These are phyloP conservation scores for Globodera ellingtonae DNA, from an alignment of 1,140 invertebrate species.

Conservation along the genomic window DNA sequence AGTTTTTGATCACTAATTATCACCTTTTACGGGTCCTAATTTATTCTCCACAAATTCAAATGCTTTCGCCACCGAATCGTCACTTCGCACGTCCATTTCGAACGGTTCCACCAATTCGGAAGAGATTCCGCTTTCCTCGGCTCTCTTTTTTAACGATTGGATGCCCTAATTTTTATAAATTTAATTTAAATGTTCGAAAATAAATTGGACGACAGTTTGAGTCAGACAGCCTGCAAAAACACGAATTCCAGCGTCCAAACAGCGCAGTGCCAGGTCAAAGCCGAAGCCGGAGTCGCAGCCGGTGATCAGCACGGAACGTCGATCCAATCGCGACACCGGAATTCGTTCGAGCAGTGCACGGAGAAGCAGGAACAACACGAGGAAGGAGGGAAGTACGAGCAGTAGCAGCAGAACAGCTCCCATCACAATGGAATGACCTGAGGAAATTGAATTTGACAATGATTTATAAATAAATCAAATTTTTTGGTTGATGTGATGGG, in stretches of 20 bases:
- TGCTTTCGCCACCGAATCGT: conserved; percentile 43
- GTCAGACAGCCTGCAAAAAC: conserved; percentile 50
- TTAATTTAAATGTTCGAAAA: not conserved
- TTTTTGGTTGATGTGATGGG: no score
- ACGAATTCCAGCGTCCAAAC: conserved; percentile 44
- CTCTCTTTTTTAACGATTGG: conserved; percentile 7
- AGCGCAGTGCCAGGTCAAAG: conserved; percentile 39
- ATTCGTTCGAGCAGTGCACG: conserved; percentile 35
- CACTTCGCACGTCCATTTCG: conserved; percentile 32
- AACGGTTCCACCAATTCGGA: conserved; percentile 31
- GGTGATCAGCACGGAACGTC: conserved; percentile 47
- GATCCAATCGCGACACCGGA: conserved; percentile 19
- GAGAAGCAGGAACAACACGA: conserved; percentile 32
- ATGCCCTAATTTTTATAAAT: conserved; percentile 1
- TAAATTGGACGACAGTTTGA: conserved; percentile 11
- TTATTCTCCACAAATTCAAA: conserved; percentile 41
- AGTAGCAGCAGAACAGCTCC: not conserved
- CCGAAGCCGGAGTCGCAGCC: conserved; percentile 43
- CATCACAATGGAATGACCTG: no score
- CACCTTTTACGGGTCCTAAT: conserved; percentile 1
- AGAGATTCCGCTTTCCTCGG: conserved; percentile 25
- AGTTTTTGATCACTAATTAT: not conserved
- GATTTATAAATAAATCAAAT: no score
- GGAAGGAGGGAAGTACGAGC: not conserved
- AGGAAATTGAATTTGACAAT: no score